Evolutionary conservation across 1,140 invertebrate genomes (phyloP).

Genomic region (Parapsyche elsis): DNA sequence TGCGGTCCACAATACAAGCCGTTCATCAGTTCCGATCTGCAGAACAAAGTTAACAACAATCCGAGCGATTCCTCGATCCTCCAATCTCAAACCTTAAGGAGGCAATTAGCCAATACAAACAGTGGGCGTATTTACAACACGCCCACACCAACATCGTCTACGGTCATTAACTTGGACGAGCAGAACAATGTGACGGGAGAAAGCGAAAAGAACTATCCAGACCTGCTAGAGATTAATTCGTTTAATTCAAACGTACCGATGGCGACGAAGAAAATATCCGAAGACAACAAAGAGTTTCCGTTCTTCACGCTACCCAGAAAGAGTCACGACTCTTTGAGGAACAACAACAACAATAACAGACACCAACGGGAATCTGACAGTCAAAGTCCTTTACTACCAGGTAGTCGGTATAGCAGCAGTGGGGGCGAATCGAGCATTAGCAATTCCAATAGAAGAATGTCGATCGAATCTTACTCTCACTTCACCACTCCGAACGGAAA

Average conservation of each 20-base stretch:
- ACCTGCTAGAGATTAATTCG: constrained; percentile 74
- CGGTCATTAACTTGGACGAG: constrained; percentile 63
- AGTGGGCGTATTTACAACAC: constrained; percentile 65
- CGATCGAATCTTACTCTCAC: constrained; percentile 56
- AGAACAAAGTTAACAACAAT: constrained; percentile 64
- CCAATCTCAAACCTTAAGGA: constrained; percentile 24
- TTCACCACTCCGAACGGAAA: constrained; percentile 45
- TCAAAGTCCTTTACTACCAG: constrained; percentile 73
- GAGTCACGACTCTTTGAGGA: constrained; percentile 55
- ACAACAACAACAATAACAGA: constrained; percentile 62
- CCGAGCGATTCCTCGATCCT: constrained; percentile 55
- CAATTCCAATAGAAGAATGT: constrained; percentile 50
- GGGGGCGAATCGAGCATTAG: constrained; percentile 61
- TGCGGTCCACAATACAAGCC: constrained; percentile 62
- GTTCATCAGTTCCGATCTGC: constrained; percentile 63
- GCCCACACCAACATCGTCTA: constrained; percentile 56
- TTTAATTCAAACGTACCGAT: constrained; percentile 62
- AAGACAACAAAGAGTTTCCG: constrained; percentile 56
- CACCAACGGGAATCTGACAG: constrained; percentile 72
- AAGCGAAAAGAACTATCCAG: constrained; percentile 74
- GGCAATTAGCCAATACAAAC: constrained; percentile 58
- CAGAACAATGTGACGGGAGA: constrained; percentile 70
- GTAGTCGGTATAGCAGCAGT: constrained; percentile 66
- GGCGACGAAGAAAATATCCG: constrained; percentile 61
- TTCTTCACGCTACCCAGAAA: constrained; percentile 74